Evolutionary conservation across 2,888 invertebrate species (phyloP), one percentile per base, ranked within the genome.

Genomic region (Smittia sp.): DNA sequence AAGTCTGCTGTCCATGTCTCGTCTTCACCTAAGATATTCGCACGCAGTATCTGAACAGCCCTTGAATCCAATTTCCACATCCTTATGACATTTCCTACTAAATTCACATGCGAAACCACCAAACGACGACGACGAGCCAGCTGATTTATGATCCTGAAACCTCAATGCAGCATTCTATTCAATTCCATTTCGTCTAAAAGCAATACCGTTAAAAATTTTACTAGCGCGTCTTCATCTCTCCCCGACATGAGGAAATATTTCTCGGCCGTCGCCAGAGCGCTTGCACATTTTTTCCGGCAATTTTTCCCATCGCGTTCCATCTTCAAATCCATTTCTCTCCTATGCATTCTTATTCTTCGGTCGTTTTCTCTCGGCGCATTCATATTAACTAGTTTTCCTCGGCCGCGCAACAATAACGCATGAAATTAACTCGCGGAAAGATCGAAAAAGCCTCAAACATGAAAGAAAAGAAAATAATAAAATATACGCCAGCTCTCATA

Each of bases 201-300:
- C 72, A 38, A 25, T 72, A 32, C 72, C 62, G 72, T 72, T 72
- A 72, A 38, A 39, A 72, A 72, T 72, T 72, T 72, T 70, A 70
- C 54, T 58, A 22, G 62, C 25, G n/a, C 67, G 67, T 67, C 67
- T 67, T 67, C 70, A 25, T 54, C 27, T 1, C 1, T 15, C n/a
- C 2, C 11, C 24, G 24, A 20, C 20, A 39, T 38, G 46, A 3
- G 46, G n/a, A 46, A 46, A 46, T 46, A 46, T 46, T 46, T 46
- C 46, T 46, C 15, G n/a, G 15, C 15, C 46, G 11, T 46, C 46
- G 11, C 15, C 46, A 46, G 15, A 38, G 18, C 32, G 32, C 27
- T 18, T 38, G 32, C 18, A 68, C 39, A 68, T 68, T 46, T 22
- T 68, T 68, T 66, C 68, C 68, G 38, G 46, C 46, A 46, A 46